These are phyloP conservation scores for Sebastes nivosus DNA, from an alignment of 2,797 vertebrate genomes.

Conservation along the genomic window DNA sequence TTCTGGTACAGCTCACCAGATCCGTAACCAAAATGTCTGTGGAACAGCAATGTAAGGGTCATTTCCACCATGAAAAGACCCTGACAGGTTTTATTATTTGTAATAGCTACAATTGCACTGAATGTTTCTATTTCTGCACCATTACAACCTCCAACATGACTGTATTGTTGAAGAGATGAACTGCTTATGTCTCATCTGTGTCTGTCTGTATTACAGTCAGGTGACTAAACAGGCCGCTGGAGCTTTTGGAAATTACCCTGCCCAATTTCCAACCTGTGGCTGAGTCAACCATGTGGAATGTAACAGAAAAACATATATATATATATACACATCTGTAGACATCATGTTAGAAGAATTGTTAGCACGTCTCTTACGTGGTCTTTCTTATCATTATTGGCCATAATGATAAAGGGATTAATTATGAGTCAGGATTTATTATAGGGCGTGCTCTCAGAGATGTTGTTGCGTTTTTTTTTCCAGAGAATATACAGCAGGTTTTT, in stretches of 20 bases:
- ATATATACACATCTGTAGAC: not conserved
- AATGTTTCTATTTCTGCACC: conserved; percentile 16
- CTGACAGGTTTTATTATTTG: conserved; percentile 24
- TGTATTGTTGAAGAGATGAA: conserved; percentile 22
- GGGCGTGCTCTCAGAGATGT: not conserved
- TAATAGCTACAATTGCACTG: conserved; percentile 16
- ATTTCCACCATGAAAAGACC: conserved; percentile 1
- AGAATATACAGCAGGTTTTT: not conserved
- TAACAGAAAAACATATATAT: not conserved
- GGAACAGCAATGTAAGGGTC: not conserved
- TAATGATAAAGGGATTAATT: not conserved
- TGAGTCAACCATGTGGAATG: not conserved
- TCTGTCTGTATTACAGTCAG: conserved; percentile 38
- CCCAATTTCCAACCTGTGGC: not conserved
- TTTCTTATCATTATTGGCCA: not conserved
- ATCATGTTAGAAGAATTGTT: not conserved
- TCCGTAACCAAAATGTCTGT: not conserved
- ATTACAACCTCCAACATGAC: conserved; percentile 21
- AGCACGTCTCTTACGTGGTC: not conserved
- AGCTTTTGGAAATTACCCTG: not conserved
- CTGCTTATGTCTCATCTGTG: conserved; percentile 33
- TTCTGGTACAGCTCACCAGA: not conserved
- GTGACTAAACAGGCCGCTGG: conserved; percentile 8
- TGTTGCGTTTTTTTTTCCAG: not conserved
- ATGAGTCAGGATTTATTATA: not conserved